Conservation (phyloP, 2,113 vertebrate genomes). For the Cyprinus carpio region DNA sequence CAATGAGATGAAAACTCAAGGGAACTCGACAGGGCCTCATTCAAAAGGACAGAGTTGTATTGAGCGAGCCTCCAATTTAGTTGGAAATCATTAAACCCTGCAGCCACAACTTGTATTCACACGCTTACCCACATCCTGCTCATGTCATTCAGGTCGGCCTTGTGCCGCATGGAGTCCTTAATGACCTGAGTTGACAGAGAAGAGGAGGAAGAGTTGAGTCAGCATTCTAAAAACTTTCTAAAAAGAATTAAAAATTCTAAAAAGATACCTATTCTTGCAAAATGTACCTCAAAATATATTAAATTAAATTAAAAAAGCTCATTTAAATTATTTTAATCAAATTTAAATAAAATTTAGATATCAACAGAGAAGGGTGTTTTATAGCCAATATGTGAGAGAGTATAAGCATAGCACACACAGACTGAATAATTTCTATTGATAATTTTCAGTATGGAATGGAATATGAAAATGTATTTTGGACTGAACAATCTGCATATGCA, state of each 20-base stretch:
- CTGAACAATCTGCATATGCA: background rate
- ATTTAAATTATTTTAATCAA: no score
- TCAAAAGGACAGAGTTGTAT: background rate
- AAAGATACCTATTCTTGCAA: no score
- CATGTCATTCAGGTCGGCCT: slow-evolving; percentile 92
- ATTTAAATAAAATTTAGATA: no score
- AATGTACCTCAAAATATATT: no score
- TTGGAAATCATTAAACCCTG: background rate
- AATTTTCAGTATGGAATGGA: background rate
- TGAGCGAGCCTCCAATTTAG: background rate
- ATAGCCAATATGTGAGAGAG: no score
- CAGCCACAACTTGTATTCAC: background rate
- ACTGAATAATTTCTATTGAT: background rate
- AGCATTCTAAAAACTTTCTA: background rate
- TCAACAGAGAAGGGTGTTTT: no score
- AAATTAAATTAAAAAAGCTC: no score
- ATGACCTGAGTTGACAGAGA: slow-evolving; percentile 80
- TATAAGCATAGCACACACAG: background rate
- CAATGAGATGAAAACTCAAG: slow-evolving; percentile 8
- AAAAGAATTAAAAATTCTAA: background rate
- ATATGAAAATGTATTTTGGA: background rate
- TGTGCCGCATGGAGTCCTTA: slow-evolving; percentile 95
- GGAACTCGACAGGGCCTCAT: background rate
- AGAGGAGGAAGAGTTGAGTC: background rate
- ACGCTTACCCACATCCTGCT: slow-evolving; percentile 98